Conservation (phyloP, 2,888 invertebrate genomes). For the Antheraea yamamai region DNA sequence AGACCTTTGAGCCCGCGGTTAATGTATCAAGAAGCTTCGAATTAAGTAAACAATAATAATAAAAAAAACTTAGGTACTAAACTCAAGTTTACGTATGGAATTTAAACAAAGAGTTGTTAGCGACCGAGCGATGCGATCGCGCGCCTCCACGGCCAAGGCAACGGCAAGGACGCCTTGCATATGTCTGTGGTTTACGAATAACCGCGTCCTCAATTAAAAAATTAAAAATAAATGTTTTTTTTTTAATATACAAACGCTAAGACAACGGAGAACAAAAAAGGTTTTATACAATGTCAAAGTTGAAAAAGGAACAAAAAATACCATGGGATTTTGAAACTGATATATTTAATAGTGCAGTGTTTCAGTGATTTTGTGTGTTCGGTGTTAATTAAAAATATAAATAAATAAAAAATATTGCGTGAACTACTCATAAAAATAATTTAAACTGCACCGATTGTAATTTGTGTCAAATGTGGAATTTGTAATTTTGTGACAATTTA, state of each 20-base stretch:
- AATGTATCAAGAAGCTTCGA: conserved; percentile 49
- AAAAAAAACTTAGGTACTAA: conserved; percentile 41
- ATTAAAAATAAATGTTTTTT: background rate
- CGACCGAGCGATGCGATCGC: conserved; percentile 58
- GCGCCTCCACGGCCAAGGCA: conserved; percentile 66
- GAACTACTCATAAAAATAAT: background rate
- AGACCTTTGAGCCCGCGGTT: conserved; percentile 55
- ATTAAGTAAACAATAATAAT: conserved; percentile 62
- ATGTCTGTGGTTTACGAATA: conserved; percentile 31
- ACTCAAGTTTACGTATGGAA: conserved; percentile 41
- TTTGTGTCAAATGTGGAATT: background rate
- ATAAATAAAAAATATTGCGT: background rate
- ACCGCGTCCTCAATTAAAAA: conserved; percentile 20
- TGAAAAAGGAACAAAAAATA: conserved; percentile 3
- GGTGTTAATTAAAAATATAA: background rate
- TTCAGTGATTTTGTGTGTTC: background rate
- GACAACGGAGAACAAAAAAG: background rate
- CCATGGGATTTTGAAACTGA: background rate
- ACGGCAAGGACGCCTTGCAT: conserved; percentile 60
- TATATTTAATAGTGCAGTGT: background rate
- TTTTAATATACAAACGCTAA: conserved; percentile 8
- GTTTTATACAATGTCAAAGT: conserved; percentile 5
- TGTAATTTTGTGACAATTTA: background rate
- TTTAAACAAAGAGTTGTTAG: conserved; percentile 73
- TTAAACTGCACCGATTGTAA: background rate